Evolutionary conservation across 2,113 vertebrate genomes (phyloP).

Genomic region (Prionailurus bengalensis): DNA sequence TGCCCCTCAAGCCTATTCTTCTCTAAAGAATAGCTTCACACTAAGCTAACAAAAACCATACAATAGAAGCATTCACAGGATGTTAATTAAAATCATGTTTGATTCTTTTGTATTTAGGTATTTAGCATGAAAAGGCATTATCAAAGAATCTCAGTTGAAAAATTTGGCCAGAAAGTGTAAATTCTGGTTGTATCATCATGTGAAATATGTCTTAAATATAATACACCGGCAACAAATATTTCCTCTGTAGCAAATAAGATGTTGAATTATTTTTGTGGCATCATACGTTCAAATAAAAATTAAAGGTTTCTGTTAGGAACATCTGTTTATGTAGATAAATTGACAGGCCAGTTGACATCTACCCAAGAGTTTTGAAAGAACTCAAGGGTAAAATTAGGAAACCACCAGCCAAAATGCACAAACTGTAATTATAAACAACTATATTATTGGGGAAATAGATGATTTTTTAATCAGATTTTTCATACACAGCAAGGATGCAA

Average conservation of each 20-base stretch:
- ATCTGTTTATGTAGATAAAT: conserved; percentile 47
- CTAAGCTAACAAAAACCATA: background rate
- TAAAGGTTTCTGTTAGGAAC: conserved; percentile 48
- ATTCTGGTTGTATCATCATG: background rate
- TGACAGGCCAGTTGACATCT: conserved; percentile 9
- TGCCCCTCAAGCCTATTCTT: background rate
- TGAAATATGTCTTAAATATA: conserved; percentile 57
- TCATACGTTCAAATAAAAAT: background rate
- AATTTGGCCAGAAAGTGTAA: background rate
- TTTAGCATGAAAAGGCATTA: background rate
- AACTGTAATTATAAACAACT: conserved; percentile 36
- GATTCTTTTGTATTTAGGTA: conserved; percentile 18
- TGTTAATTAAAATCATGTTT: background rate
- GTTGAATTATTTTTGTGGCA: background rate
- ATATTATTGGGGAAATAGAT: background rate
- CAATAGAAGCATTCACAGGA: background rate
- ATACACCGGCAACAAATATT: background rate
- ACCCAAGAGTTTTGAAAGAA: conserved; percentile 51
- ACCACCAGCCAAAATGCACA: background rate
- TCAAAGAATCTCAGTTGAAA: conserved; percentile 17
- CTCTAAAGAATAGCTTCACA: background rate
- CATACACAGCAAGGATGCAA: background rate
- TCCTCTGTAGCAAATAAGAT: background rate
- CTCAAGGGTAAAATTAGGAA: conserved; percentile 49
- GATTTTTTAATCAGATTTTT: background rate